Conservation (phyloP, 2,797 vertebrate genomes). For the Hipposideros larvatus region DNA sequence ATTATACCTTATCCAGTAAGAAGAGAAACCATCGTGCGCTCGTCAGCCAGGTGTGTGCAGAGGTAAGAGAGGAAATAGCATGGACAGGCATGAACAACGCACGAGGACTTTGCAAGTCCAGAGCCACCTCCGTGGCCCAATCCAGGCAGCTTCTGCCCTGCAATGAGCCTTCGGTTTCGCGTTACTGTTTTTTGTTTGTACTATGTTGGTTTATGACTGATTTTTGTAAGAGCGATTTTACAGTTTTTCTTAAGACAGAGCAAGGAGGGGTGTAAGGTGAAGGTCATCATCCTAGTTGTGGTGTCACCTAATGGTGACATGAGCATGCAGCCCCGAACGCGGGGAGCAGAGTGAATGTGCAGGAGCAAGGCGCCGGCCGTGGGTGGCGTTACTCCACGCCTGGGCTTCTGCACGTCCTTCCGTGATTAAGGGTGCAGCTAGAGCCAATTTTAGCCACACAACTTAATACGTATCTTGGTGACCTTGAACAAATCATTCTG, state of each 20-base stretch:
- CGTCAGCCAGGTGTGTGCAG: background rate
- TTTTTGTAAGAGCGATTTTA: background rate
- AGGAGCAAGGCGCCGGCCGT: accelerated
- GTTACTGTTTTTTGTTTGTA: background rate
- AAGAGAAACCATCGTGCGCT: background rate
- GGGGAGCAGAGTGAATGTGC: accelerated
- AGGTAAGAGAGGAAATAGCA: background rate
- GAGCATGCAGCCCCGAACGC: background rate
- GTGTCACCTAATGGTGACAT: background rate
- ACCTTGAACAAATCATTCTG: too few relatives aligned
- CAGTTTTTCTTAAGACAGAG: background rate
- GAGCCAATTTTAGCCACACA: background rate
- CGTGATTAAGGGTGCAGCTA: accelerated
- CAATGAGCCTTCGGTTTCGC: accelerated
- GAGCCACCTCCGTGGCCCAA: background rate
- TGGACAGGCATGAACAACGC: background rate
- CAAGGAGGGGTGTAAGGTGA: background rate
- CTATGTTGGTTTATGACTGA: accelerated
- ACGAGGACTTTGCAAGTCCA: background rate
- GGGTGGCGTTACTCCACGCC: background rate
- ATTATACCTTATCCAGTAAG: background rate
- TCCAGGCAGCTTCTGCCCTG: background rate
- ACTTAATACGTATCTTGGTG: background rate
- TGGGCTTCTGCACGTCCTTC: accelerated
- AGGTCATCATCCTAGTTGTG: accelerated